These are phyloP conservation scores for Mobula hypostoma DNA, from an alignment of 2,113 vertebrate genomes.

Conservation along the genomic window DNA sequence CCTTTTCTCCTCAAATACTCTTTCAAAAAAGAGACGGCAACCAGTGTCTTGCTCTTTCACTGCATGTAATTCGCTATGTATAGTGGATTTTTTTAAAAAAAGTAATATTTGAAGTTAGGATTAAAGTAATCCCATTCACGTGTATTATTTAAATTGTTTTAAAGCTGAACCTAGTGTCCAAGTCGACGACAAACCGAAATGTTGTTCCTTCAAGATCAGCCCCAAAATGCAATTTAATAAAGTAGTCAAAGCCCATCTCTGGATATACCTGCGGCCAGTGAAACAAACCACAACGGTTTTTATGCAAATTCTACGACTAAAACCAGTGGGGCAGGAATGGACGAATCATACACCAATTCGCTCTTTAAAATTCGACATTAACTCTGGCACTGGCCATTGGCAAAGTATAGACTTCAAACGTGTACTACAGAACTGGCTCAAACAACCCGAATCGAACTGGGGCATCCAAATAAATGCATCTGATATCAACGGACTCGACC, in stretches of 20 bases:
- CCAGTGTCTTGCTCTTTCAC: neutral
- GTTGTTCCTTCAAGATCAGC: conserved; percentile 91
- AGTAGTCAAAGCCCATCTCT: conserved; percentile 85
- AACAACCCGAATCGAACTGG: conserved; percentile 95
- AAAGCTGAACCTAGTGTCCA: conserved; percentile 77
- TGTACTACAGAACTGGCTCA: conserved; percentile 88
- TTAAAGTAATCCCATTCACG: conserved; percentile 17
- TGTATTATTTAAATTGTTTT: conserved; percentile 43
- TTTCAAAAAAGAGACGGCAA: neutral
- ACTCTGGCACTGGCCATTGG: conserved; percentile 82
- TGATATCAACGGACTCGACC: conserved; percentile 78
- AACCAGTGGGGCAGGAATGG: conserved; percentile 74
- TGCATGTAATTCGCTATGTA: neutral
- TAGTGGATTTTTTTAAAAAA: neutral
- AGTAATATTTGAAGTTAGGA: neutral
- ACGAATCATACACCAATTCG: conserved; percentile 82
- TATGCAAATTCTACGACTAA: conserved; percentile 90
- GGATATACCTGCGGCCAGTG: conserved; percentile 84
- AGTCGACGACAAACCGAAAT: conserved; percentile 78
- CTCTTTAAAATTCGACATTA: conserved; percentile 91
- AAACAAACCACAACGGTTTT: conserved; percentile 82
- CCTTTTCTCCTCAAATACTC: neutral
- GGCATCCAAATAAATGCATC: conserved; percentile 95
- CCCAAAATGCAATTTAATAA: conserved; percentile 85
- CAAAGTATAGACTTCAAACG: conserved; percentile 96